Conservation (phyloP, 2,888 invertebrate genomes). For the Dione juno region DNA sequence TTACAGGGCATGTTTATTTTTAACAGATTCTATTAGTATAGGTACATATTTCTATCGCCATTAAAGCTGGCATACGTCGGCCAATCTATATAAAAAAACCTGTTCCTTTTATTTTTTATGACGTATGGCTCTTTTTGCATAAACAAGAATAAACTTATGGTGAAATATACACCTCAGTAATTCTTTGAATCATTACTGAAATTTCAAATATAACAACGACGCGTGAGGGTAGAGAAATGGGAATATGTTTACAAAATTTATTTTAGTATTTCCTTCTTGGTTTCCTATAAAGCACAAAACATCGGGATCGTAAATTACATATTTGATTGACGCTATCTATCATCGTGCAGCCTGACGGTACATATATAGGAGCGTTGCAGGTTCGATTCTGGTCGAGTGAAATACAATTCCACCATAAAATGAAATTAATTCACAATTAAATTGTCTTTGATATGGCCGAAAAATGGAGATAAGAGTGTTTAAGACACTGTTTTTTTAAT, state of each 20-base stretch:
- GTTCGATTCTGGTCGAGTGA: too few species aligned
- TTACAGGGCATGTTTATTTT: background rate
- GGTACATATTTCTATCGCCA: background rate
- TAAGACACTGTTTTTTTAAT: too few species aligned
- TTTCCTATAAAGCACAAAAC: too few species aligned
- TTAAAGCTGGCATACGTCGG: conserved; percentile 1
- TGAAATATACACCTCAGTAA: background rate
- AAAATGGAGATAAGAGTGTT: background rate
- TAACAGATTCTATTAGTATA: background rate
- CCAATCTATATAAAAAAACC: background rate
- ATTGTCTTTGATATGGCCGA: background rate
- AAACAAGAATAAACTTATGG: background rate
- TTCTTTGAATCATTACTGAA: background rate
- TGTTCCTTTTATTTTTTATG: background rate
- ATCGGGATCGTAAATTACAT: too few species aligned
- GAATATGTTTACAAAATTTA: background rate
- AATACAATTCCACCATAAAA: too few species aligned
- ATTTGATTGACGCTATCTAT: too few species aligned
- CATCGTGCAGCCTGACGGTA: too few species aligned
- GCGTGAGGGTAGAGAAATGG: background rate
- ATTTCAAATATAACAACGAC: background rate
- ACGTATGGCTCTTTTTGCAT: background rate
- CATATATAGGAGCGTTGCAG: too few species aligned
- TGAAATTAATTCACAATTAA: background rate
- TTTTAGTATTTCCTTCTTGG: background rate